Conservation (phyloP, 53 echinoderm and acorn worm species). For the Holothuria leucospilota region DNA sequence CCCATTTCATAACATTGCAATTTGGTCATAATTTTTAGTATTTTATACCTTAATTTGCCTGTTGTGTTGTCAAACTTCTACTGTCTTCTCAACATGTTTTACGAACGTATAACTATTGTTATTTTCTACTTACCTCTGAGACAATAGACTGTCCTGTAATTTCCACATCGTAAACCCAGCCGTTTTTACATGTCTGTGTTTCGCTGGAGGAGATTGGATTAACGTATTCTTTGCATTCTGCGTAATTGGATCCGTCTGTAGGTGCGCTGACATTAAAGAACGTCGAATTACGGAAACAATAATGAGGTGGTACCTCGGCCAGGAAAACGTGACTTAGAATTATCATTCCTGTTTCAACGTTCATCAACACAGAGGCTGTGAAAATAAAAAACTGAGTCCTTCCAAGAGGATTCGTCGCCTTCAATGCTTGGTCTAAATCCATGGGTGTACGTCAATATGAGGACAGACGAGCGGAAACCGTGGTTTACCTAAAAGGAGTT, state of each 20-base stretch:
- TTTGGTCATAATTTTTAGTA: no score
- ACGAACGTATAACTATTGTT: no score
- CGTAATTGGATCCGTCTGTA: background rate
- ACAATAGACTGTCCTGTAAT: background rate
- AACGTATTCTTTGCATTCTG: background rate
- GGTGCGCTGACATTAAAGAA: slow-evolving; percentile 9
- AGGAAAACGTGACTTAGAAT: slow-evolving; percentile 10
- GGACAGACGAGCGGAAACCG: no score
- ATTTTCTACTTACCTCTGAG: background rate
- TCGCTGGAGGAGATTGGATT: background rate
- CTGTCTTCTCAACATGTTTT: no score
- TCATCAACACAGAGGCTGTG: slow-evolving; percentile 11
- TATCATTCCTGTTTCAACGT: background rate
- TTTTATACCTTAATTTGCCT: no score
- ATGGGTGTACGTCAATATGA: no score
- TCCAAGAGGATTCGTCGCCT: slow-evolving; percentile 15
- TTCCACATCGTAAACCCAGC: slow-evolving; percentile 8
- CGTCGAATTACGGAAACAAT: background rate
- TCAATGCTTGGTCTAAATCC: slow-evolving; percentile 28
- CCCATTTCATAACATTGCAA: no score
- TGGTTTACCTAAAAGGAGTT: no score
- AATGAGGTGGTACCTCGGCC: slow-evolving; percentile 21
- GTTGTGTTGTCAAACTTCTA: no score
- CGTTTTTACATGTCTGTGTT: background rate
- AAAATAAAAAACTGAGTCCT: slow-evolving; percentile 5